A percentile compares a stretch with the other conserved stretches of the same genome.
These are phyloP conservation scores for Antheraea yamamai DNA, from an alignment of 2,888 invertebrate species.

Conservation along the genomic window DNA sequence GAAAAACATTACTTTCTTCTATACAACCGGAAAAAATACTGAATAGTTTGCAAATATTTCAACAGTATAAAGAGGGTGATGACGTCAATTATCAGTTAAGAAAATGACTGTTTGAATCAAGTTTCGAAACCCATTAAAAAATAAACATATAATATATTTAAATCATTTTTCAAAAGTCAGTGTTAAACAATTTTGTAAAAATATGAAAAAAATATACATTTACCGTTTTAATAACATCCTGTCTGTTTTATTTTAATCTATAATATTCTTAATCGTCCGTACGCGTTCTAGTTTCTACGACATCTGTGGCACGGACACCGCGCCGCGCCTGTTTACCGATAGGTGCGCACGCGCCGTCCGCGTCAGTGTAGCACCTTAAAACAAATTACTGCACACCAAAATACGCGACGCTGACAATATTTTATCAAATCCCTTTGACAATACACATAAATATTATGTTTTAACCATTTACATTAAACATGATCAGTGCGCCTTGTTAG, in stretches of 20 bases:
- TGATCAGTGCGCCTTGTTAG: constrained; percentile 4
- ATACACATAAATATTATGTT: constrained; percentile 9
- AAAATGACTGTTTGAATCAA: no score
- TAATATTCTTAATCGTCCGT: neutral
- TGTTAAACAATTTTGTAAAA: neutral
- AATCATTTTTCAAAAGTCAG: neutral
- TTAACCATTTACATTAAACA: constrained; percentile 9
- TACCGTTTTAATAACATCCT: neutral
- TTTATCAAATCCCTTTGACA: constrained; percentile 32
- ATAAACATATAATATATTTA: no score
- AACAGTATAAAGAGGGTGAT: no score
- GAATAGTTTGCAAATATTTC: no score
- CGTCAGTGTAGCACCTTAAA: constrained; percentile 20
- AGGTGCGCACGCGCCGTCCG: constrained; percentile 21
- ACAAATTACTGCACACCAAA: constrained; percentile 37
- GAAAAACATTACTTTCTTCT: no score
- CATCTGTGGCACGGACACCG: constrained; percentile 15
- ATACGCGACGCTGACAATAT: constrained; percentile 35
- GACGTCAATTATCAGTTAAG: no score
- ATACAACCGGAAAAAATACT: no score
- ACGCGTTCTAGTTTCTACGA: neutral
- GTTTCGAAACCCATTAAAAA: no score
- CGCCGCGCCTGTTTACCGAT: constrained; percentile 1
- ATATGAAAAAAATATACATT: no score
- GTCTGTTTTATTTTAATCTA: neutral